Percentiles rank a stretch among this genome's conserved stretches.
phyloP scores from a whole-genome alignment of 2,113 vertebrate genomes.

The Empidonax alnorum region DNA sequence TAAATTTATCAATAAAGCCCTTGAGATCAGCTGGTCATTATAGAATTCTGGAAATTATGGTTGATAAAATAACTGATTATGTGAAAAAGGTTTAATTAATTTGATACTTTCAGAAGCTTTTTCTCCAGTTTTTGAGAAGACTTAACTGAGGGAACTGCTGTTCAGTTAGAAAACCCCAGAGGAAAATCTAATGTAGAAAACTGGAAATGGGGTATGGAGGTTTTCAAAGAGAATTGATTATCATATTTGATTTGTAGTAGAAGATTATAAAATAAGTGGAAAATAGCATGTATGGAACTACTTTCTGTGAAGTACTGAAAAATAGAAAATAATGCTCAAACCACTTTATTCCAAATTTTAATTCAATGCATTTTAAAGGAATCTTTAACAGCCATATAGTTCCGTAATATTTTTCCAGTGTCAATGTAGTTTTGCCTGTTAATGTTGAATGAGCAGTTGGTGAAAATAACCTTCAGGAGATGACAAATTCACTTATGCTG shows the following conservation, averaged over 20 bases:
- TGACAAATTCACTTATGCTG: not conserved
- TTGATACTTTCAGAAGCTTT: not conserved
- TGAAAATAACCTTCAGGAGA: not conserved
- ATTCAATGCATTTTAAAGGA: not conserved
- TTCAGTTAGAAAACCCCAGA: not conserved
- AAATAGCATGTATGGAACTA: not conserved
- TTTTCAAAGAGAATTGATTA: conserved; percentile 11
- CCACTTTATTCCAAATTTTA: not conserved
- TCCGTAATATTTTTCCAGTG: not conserved
- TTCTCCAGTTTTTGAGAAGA: conserved; percentile 13
- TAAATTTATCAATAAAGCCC: not conserved
- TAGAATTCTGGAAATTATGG: not conserved
- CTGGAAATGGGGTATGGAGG: not conserved
- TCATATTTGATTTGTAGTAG: not conserved
- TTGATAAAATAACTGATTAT: not conserved
- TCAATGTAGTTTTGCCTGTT: not conserved
- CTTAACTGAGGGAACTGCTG: not conserved
- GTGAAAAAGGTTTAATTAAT: not conserved
- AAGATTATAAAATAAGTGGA: not conserved
- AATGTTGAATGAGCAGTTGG: not conserved
- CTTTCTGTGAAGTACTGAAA: not conserved
- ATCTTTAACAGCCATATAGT: not conserved
- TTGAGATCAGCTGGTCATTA: not conserved
- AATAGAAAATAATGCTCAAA: not conserved
- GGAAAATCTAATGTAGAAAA: not conserved